Evolutionary conservation across 1,140 invertebrate species (phyloP).

Genomic region (Philopotamus ludificatus): DNA sequence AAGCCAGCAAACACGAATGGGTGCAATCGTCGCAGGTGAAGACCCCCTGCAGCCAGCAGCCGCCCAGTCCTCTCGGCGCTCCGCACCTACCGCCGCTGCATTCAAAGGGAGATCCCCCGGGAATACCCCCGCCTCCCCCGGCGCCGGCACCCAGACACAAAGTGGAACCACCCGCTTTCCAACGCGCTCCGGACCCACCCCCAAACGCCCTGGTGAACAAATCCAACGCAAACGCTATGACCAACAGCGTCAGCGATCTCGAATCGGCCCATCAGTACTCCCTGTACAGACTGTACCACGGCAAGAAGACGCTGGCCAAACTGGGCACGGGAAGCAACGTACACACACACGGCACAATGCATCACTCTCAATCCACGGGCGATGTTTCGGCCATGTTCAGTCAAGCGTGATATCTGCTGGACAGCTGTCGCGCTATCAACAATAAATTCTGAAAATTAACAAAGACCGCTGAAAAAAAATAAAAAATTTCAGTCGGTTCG

Average conservation of each 20-base stretch:
- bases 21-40: slow-evolving; percentile 53
- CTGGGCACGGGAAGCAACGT: slow-evolving; percentile 19
- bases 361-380: slow-evolving; percentile 61
- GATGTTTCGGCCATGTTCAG: slow-evolving; percentile 62
- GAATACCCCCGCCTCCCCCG: not conserved
- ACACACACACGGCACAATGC: slow-evolving; percentile 47
- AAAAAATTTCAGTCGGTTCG: not conserved
- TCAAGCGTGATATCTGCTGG: slow-evolving; percentile 57
- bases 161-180: slow-evolving; percentile 33
- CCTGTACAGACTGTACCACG: slow-evolving; percentile 38
- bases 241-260: slow-evolving; percentile 40
- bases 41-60: slow-evolving; percentile 46
- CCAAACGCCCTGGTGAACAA: slow-evolving; percentile 26
- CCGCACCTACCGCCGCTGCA: slow-evolving; percentile 43
- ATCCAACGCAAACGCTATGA: slow-evolving; percentile 35
- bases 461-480: no score
- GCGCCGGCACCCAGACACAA: slow-evolving; percentile 35
- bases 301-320: slow-evolving; percentile 34
- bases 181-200: slow-evolving; percentile 17
- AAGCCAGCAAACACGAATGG: slow-evolving; percentile 79
- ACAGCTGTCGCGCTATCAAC: slow-evolving; percentile 9
- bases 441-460: slow-evolving; percentile 1
- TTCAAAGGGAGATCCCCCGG: slow-evolving; percentile 9
- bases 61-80: slow-evolving; percentile 43
- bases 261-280: slow-evolving; percentile 42